These are phyloP conservation scores for Noturus placidus DNA, from an alignment of 2,113 vertebrate species.

Conservation along the genomic window DNA sequence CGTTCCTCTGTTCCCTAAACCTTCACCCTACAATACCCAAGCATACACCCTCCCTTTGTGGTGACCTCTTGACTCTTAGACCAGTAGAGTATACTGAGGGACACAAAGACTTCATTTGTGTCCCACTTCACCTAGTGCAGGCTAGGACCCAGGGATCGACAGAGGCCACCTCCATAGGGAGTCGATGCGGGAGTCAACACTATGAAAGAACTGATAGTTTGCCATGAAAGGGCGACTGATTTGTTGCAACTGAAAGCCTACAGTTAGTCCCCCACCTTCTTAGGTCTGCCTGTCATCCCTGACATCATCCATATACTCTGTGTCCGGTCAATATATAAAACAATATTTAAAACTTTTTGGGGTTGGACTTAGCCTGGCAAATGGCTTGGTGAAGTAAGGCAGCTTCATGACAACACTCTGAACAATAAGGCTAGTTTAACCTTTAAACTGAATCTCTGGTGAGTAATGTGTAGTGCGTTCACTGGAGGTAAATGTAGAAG, in stretches of 20 bases:
- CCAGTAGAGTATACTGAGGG: slow-evolving; percentile 61
- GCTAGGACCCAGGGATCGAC: slow-evolving; percentile 47
- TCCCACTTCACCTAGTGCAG: slow-evolving; percentile 36
- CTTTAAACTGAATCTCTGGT: slow-evolving; percentile 67
- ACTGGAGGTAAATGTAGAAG: slow-evolving; percentile 60
- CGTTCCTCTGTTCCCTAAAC: slow-evolving; percentile 23
- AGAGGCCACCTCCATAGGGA: slow-evolving; percentile 52
- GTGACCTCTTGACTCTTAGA: slow-evolving; percentile 70
- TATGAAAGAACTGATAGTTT: slow-evolving; percentile 51
- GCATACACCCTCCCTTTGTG: slow-evolving; percentile 61
- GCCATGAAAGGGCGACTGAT: slow-evolving; percentile 41
- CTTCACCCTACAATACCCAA: slow-evolving; percentile 27
- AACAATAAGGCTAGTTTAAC: slow-evolving; percentile 54
- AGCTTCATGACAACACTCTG: slow-evolving; percentile 48
- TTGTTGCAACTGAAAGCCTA: slow-evolving; percentile 42
- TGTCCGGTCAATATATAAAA: slow-evolving; percentile 42
- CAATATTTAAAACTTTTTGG: too few relatives aligned
- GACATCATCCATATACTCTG: slow-evolving; percentile 4
- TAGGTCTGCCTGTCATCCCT: background rate
- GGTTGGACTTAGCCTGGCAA: slow-evolving; percentile 47
- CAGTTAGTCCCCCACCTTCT: slow-evolving; percentile 11
- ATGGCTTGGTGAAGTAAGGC: slow-evolving; percentile 56
- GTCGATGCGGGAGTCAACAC: slow-evolving; percentile 11
- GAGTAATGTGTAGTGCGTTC: slow-evolving; percentile 58
- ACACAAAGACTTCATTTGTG: slow-evolving; percentile 73